Conservation (phyloP, 2,797 vertebrate species). For the Lepus townsendii region DNA sequence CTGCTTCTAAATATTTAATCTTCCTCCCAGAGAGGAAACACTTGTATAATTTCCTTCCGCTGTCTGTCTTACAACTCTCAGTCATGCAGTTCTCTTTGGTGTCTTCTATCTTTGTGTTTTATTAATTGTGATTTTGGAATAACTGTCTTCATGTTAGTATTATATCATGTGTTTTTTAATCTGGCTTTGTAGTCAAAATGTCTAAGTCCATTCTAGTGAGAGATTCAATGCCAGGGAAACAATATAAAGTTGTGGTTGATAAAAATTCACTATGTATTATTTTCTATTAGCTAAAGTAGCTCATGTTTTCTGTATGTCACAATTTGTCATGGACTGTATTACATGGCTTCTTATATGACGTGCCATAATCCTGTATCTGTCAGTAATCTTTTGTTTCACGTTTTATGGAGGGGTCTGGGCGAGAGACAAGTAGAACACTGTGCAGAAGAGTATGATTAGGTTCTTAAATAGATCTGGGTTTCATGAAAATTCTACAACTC, state of each 20-base stretch:
- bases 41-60: not conserved
- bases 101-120: not conserved
- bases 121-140: not conserved
- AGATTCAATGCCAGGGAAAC: not conserved
- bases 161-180: not conserved
- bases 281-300: not conserved
- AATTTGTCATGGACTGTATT: not conserved
- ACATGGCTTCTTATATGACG: not conserved
- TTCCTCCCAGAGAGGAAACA: not conserved
- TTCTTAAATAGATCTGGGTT: not conserved
- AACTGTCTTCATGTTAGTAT: not conserved
- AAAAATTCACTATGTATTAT: not conserved
- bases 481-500: not conserved
- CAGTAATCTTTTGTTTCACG: not conserved
- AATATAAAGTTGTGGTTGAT: not conserved
- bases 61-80: not conserved
- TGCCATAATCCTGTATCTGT: not conserved
- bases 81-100: not conserved
- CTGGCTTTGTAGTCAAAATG: not conserved
- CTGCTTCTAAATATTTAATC: not conserved
- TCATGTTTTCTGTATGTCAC: not conserved
- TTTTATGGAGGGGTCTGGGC: not conserved
- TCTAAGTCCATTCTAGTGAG: not conserved
- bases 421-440: not conserved
- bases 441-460: not conserved